phyloP scores from a whole-genome alignment of 2,888 invertebrate species.

The Drosophila pseudotalamancana region DNA sequence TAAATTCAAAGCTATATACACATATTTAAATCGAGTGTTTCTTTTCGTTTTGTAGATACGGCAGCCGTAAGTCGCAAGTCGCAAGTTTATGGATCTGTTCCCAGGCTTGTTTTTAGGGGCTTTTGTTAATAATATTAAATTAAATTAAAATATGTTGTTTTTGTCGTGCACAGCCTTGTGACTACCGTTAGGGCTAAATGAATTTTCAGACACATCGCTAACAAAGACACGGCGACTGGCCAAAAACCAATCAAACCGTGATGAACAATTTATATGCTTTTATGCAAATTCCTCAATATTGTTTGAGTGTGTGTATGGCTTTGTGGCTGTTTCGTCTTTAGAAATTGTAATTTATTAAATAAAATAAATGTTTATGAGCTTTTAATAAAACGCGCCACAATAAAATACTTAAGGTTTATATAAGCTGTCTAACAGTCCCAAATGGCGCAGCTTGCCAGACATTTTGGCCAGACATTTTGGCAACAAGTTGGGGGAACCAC shows the following conservation, averaged over 20 bases:
- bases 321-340: slow-evolving; percentile 43
- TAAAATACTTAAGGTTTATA: slow-evolving; percentile 75
- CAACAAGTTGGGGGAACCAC: slow-evolving; percentile 42
- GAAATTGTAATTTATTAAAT: slow-evolving; percentile 75
- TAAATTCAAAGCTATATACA: slow-evolving; percentile 18
- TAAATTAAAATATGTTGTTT: slow-evolving; percentile 72
- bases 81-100: slow-evolving; percentile 65
- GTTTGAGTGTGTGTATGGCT: slow-evolving; percentile 5
- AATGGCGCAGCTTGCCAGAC: slow-evolving; percentile 47
- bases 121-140: slow-evolving; percentile 80
- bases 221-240: slow-evolving; percentile 46
- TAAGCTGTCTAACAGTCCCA: slow-evolving; percentile 41
- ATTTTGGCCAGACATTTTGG: slow-evolving; percentile 78
- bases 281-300: slow-evolving; percentile 60
- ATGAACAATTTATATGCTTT: slow-evolving; percentile 75
- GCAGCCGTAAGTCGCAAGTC: slow-evolving; percentile 57
- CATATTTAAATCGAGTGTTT: slow-evolving; percentile 22
- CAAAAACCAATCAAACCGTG: slow-evolving; percentile 66
- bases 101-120: slow-evolving; percentile 64
- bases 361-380: slow-evolving; percentile 78
- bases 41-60: slow-evolving; percentile 26
- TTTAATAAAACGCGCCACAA: slow-evolving; percentile 77
- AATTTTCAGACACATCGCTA: slow-evolving; percentile 62
- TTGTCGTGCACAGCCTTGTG: slow-evolving; percentile 55
- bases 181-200: slow-evolving; percentile 73